Evolutionary conservation across 2,888 invertebrate genomes (phyloP).

Genomic region (Drosophila neutralis): DNA sequence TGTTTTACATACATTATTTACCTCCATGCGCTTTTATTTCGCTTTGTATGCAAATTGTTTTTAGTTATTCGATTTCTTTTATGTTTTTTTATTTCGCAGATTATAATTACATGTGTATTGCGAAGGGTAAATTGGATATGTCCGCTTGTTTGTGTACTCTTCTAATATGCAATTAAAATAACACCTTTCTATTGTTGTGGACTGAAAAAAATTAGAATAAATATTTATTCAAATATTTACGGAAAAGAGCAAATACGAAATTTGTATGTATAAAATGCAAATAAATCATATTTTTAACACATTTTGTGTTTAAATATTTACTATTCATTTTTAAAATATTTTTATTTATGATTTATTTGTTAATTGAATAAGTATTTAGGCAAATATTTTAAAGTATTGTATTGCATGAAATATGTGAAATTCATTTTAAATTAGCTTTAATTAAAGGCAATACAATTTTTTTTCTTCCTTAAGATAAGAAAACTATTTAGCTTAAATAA

Average conservation of each 20-base stretch:
- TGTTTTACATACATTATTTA: slow-evolving; percentile 68
- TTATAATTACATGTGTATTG: slow-evolving; percentile 8
- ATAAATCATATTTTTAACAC: background rate
- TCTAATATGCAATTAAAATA: slow-evolving; percentile 29
- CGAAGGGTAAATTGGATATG: background rate
- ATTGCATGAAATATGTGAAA: background rate
- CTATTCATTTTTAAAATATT: background rate
- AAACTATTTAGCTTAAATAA: background rate
- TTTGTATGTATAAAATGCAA: background rate
- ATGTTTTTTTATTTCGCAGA: slow-evolving; percentile 19
- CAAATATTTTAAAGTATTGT: background rate
- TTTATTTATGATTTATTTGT: background rate
- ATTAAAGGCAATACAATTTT: background rate
- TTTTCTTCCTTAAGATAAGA: background rate
- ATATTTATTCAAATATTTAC: slow-evolving; percentile 12
- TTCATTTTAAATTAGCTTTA: background rate
- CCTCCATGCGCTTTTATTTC: slow-evolving; percentile 56
- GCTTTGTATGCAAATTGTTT: slow-evolving; percentile 70
- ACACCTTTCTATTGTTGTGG: slow-evolving; percentile 1
- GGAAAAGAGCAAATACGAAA: background rate
- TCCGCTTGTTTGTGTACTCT: background rate
- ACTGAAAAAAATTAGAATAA: background rate
- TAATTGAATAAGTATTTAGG: background rate
- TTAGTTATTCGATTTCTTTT: slow-evolving; percentile 35
- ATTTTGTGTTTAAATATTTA: background rate